phyloP scores from a whole-genome alignment of 2,888 invertebrate species.

The Catocala sponsa region DNA sequence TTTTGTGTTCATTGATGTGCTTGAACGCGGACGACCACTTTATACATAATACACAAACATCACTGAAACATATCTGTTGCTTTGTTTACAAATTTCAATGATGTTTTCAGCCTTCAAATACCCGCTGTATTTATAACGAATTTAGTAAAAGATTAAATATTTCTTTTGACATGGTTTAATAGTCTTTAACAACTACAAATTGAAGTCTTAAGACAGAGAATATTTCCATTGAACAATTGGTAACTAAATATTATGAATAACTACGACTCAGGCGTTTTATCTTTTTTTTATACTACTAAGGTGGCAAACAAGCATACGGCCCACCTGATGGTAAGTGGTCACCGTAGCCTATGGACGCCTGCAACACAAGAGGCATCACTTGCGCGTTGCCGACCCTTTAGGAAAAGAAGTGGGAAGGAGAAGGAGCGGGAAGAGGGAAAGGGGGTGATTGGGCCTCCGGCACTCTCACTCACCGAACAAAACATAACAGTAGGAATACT shows the following conservation, averaged over 20 bases:
- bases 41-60: conserved; percentile 18
- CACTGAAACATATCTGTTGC: conserved; percentile 19
- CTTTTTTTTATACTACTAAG: too few species aligned
- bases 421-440: too few species aligned
- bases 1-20: conserved; percentile 59
- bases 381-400: too few species aligned
- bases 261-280: not conserved
- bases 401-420: too few species aligned
- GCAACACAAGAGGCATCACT: too few species aligned
- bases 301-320: too few species aligned
- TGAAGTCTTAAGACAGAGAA: too few species aligned
- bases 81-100: conserved; percentile 25
- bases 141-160: not conserved
- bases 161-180: conserved; percentile 5
- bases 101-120: conserved; percentile 26
- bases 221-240: not conserved
- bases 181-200: not conserved
- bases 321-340: too few species aligned
- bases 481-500: too few species aligned
- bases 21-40: conserved; percentile 30
- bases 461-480: too few species aligned
- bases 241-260: not conserved
- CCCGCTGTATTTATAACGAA: conserved; percentile 17
- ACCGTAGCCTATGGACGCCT: too few species aligned
- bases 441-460: too few species aligned